Percentiles rank a stretch among this genome's conserved stretches.
Conservation (phyloP, 2,888 invertebrate genomes). For the Tetragonisca angustula region DNA sequence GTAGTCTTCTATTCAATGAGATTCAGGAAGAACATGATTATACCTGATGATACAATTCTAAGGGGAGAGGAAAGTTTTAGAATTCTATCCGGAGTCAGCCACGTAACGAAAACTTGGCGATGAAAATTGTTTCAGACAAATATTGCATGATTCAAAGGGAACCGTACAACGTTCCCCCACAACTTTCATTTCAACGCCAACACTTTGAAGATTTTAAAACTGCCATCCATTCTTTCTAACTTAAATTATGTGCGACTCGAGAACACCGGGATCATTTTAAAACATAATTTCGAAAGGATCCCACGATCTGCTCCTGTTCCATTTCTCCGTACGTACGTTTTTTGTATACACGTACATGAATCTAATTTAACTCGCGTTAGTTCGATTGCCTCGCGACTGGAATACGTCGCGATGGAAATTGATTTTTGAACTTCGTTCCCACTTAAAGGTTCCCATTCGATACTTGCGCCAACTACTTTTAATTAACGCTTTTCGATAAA, state of each 20-base stretch:
- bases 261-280: no score
- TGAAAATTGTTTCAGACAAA: conserved; percentile 43
- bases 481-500: neutral
- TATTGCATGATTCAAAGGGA: conserved; percentile 40
- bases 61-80: conserved; percentile 20
- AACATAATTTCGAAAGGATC: neutral
- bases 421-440: neutral
- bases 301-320: neutral
- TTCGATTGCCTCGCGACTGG: neutral
- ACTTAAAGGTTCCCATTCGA: neutral
- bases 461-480: neutral
- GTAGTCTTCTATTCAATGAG: conserved; percentile 12
- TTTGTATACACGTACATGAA: neutral
- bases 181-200: conserved; percentile 8
- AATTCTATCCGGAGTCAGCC: conserved; percentile 9
- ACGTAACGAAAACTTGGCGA: conserved; percentile 28
- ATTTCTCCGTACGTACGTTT: neutral
- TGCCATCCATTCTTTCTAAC: neutral
- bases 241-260: neutral
- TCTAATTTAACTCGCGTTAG: neutral
- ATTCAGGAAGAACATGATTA: conserved; percentile 36
- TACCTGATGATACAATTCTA: conserved; percentile 39
- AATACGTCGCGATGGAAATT: neutral
- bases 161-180: neutral
- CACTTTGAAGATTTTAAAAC: conserved; percentile 1